Evolutionary conservation across 2,797 vertebrate species (phyloP).

Genomic region (Spizella passerina): DNA sequence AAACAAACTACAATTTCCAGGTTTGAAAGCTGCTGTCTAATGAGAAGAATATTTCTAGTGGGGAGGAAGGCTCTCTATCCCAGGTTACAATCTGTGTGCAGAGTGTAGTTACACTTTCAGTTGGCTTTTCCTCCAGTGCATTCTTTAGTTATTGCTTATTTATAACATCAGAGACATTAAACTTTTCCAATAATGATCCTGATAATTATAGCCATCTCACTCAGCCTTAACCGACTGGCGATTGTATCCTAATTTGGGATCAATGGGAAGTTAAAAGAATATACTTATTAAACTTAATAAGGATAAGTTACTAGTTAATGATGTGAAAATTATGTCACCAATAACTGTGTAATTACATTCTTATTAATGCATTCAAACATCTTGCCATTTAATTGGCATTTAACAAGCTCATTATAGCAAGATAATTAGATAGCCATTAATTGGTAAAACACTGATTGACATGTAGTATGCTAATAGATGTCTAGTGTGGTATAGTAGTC

Average conservation of each 20-base stretch:
- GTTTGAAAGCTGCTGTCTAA: neutral
- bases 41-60: neutral
- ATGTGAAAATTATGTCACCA: conserved; percentile 75
- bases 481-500: conserved; percentile 53
- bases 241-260: conserved; percentile 59
- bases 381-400: conserved; percentile 77
- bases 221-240: conserved; percentile 13
- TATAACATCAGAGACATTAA: neutral
- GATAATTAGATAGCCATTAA: conserved; percentile 80
- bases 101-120: neutral
- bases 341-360: conserved; percentile 77
- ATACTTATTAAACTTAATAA: conserved; percentile 70
- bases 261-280: conserved; percentile 70
- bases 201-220: conserved; percentile 37
- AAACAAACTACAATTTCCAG: neutral
- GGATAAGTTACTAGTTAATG: conserved; percentile 73
- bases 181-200: conserved; percentile 31
- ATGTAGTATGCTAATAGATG: conserved; percentile 68
- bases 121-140: neutral
- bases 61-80: neutral
- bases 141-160: conserved; percentile 18
- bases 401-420: conserved; percentile 75
- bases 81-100: neutral
- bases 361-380: conserved; percentile 78
- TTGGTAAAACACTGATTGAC: conserved; percentile 78